These are phyloP conservation scores for Clarias fuscus DNA, from an alignment of 2,797 vertebrate genomes.

Conservation along the genomic window DNA sequence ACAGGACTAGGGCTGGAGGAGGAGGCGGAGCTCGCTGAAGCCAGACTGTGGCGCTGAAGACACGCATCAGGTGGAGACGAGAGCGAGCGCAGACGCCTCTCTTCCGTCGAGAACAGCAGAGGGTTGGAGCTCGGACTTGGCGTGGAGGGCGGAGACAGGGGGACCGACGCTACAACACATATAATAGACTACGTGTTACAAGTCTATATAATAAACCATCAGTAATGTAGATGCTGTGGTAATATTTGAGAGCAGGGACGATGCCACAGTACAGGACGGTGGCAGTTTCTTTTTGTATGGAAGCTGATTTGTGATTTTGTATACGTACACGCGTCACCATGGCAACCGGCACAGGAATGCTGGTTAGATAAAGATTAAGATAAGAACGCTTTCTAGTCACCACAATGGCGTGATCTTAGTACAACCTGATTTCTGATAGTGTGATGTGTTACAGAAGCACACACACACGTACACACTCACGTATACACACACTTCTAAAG, in stretches of 20 bases:
- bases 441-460: not conserved
- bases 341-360: not conserved
- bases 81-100: constrained; percentile 79
- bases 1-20: constrained; percentile 49
- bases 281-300: not conserved
- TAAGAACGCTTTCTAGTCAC: not conserved
- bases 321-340: not conserved
- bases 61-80: constrained; percentile 85
- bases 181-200: not conserved
- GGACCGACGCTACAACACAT: constrained; percentile 79
- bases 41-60: constrained; percentile 77
- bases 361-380: not conserved
- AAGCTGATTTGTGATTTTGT: not conserved
- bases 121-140: constrained; percentile 88
- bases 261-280: not conserved
- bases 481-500: too few relatives aligned
- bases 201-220: not conserved
- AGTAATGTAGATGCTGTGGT: not conserved
- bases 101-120: constrained; percentile 86
- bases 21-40: constrained; percentile 67
- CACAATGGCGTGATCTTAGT: not conserved
- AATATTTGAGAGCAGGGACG: not conserved
- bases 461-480: not conserved
- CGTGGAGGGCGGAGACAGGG: constrained; percentile 87
- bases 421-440: not conserved